Conservation (phyloP, 2,888 invertebrate species). For the Chymomyza fuscimana region DNA sequence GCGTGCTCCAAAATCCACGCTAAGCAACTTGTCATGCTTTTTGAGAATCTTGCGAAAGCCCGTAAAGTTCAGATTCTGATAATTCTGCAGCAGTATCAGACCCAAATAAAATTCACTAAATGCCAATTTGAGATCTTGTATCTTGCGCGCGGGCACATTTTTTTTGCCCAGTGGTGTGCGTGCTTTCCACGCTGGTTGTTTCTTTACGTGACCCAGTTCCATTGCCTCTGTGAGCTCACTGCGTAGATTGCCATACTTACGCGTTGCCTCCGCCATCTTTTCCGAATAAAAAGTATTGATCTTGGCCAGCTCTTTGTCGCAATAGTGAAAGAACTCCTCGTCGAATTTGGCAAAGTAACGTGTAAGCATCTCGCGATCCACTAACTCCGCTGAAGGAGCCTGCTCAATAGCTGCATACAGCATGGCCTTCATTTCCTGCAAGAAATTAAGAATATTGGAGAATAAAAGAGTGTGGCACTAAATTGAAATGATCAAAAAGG, state of each 20-base stretch:
- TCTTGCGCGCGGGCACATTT: conserved; percentile 84
- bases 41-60: conserved; percentile 94
- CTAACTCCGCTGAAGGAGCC: conserved; percentile 87
- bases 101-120: conserved; percentile 95
- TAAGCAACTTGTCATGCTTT: conserved; percentile 91
- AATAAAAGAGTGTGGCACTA: neutral
- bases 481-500: too few relatives aligned
- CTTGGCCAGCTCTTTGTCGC: conserved; percentile 91
- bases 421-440: conserved; percentile 91
- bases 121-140: conserved; percentile 91
- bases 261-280: conserved; percentile 92
- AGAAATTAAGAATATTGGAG: neutral
- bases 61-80: conserved; percentile 92
- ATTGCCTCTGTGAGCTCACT: conserved; percentile 84
- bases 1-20: conserved; percentile 86
- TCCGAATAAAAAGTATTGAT: conserved; percentile 95
- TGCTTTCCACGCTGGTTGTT: conserved; percentile 77
- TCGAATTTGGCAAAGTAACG: conserved; percentile 89
- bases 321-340: conserved; percentile 91
- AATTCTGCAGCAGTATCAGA: conserved; percentile 91
- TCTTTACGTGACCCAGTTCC: conserved; percentile 78
- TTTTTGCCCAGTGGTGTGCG: conserved; percentile 79
- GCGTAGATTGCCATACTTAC: conserved; percentile 87
- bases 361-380: conserved; percentile 85
- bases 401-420: conserved; percentile 89